phyloP scores from a whole-genome alignment of 2,113 vertebrate genomes.

The Chionomys nivalis region DNA sequence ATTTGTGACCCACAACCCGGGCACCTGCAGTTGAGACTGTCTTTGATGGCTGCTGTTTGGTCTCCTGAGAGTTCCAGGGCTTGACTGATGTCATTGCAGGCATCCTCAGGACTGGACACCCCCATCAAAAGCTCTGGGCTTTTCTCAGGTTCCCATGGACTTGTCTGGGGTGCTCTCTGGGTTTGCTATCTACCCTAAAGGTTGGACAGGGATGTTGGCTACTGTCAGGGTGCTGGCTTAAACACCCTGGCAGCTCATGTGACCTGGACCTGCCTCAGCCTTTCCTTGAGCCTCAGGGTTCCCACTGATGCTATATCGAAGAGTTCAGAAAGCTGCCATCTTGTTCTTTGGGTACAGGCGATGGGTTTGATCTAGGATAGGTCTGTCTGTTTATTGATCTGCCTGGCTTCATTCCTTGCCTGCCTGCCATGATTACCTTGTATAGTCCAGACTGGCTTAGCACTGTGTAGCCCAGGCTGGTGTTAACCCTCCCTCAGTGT shows the following conservation, averaged over 20 bases:
- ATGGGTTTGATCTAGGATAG: not conserved
- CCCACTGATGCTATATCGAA: no score
- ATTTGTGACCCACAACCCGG: conserved; percentile 70
- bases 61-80: not conserved
- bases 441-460: not conserved
- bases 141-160: not conserved
- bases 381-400: not conserved
- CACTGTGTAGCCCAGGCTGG: not conserved
- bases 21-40: conserved; percentile 59
- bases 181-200: not conserved
- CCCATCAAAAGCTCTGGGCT: not conserved
- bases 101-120: conserved; percentile 36
- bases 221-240: not conserved
- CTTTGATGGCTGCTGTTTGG: conserved; percentile 64
- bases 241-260: not conserved
- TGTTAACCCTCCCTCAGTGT: not conserved
- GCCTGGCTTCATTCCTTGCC: not conserved
- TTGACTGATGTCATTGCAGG: conserved; percentile 65
- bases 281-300: not conserved
- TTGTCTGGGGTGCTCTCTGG: not conserved
- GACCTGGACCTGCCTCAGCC: not conserved
- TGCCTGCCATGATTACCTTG: not conserved
- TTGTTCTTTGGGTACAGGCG: not conserved
- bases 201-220: not conserved
- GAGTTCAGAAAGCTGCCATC: not conserved